phyloP scores from a whole-genome alignment of 2,797 vertebrate species.

The Malacoctenus gilli region DNA sequence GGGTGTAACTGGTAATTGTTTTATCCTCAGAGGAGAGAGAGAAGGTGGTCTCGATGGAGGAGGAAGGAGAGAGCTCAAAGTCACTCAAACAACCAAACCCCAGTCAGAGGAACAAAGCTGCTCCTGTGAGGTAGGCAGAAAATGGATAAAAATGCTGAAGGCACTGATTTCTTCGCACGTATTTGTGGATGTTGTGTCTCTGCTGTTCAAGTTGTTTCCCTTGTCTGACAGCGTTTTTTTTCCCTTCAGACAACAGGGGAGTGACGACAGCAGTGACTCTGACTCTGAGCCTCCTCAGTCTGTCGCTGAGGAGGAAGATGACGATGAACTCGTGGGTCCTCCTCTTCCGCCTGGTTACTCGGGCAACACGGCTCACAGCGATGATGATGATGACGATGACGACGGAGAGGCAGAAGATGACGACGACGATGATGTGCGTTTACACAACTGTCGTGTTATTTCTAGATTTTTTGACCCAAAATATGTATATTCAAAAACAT shows the following conservation, averaged over 20 bases:
- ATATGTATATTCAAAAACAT: no score
- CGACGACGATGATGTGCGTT: conserved; percentile 79
- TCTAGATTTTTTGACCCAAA: no score
- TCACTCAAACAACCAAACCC: conserved; percentile 58
- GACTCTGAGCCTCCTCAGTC: conserved; percentile 71
- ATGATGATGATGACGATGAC: conserved; percentile 76
- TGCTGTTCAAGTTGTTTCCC: not conserved
- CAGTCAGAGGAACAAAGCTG: not conserved
- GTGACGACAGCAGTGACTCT: conserved; percentile 63
- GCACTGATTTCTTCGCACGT: no score
- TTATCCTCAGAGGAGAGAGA: conserved; percentile 74
- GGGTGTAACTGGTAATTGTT: conserved; percentile 14
- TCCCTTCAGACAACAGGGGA: conserved; percentile 61
- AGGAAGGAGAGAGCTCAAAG: conserved; percentile 69
- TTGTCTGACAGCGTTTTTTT: not conserved
- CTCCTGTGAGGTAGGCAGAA: conserved; percentile 76
- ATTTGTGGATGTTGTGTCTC: no score
- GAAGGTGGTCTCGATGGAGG: conserved; percentile 69
- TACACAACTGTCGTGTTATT: no score
- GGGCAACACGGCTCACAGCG: conserved; percentile 73
- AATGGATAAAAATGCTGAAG: not conserved
- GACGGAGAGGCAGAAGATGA: conserved; percentile 70
- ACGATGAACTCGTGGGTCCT: conserved; percentile 80
- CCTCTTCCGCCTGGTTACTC: conserved; percentile 84
- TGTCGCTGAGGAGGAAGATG: conserved; percentile 55